A percentile compares a stretch with the other conserved stretches of the same genome.
Evolutionary conservation across 2,113 vertebrate species (phyloP).

Genomic region (Accipiter cooperii): DNA sequence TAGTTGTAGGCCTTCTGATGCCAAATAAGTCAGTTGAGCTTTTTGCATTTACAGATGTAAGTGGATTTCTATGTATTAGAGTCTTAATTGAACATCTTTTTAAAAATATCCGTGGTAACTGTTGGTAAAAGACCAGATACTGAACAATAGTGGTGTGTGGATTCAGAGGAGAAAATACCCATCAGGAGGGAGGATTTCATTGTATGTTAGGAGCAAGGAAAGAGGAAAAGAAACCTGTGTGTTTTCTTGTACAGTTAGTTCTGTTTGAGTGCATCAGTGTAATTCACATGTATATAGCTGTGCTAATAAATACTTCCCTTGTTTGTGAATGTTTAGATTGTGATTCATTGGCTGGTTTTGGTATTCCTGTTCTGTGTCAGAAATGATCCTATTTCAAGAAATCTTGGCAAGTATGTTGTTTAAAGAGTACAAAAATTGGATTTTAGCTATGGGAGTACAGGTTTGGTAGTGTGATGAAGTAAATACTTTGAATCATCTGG

Average conservation of each 20-base stretch:
- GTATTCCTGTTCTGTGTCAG: background rate
- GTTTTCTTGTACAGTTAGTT: background rate
- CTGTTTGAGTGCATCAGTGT: background rate
- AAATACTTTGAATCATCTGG: background rate
- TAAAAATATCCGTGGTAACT: background rate
- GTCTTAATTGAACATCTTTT: background rate
- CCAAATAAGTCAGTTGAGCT: background rate
- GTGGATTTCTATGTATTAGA: background rate
- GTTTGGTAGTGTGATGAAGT: background rate
- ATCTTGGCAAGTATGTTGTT: background rate
- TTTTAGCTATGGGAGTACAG: background rate
- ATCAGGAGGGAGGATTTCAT: background rate
- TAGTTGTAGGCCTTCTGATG: background rate
- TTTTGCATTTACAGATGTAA: background rate
- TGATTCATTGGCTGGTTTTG: background rate
- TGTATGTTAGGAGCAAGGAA: background rate
- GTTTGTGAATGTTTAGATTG: background rate
- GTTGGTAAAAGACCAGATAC: background rate
- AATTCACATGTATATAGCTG: background rate
- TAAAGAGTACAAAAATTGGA: background rate
- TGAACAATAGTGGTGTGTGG: background rate
- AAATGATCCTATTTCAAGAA: background rate
- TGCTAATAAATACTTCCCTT: background rate
- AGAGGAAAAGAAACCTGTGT: fast-evolving
- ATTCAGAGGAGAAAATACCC: background rate